phyloP scores from a whole-genome alignment of 2,113 vertebrate species.

The Psophia crepitans region DNA sequence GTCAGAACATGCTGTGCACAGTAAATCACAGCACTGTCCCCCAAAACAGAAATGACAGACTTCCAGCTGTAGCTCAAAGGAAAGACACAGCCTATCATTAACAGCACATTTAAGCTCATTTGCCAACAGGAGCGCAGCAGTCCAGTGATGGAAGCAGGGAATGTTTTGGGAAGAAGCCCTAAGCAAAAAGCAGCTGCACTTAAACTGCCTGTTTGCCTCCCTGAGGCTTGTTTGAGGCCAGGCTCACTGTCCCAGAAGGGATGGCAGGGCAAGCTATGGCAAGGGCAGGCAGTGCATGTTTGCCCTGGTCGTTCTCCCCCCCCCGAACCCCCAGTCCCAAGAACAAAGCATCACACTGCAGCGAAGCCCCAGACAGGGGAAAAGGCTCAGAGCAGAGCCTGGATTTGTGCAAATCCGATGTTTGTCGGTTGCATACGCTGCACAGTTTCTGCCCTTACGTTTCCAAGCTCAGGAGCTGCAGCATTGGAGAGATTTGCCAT shows the following conservation, averaged over 20 bases:
- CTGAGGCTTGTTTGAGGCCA: neutral
- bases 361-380: neutral
- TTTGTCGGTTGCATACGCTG: neutral
- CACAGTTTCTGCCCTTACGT: neutral
- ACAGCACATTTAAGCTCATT: neutral
- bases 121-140: neutral
- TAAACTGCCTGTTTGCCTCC: neutral
- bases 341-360: neutral
- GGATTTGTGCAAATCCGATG: neutral
- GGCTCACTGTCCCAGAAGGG: neutral
- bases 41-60: neutral
- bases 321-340: neutral
- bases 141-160: neutral
- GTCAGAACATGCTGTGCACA: rapidly evolving
- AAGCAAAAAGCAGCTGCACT: neutral
- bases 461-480: neutral
- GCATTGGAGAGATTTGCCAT: neutral
- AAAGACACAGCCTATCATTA: neutral
- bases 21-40: neutral
- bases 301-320: neutral
- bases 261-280: neutral
- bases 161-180: neutral
- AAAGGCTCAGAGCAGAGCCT: neutral
- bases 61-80: neutral
- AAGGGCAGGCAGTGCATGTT: neutral